Conservation (phyloP, 1,140 invertebrate species). For the Drosophila nebulosa region DNA sequence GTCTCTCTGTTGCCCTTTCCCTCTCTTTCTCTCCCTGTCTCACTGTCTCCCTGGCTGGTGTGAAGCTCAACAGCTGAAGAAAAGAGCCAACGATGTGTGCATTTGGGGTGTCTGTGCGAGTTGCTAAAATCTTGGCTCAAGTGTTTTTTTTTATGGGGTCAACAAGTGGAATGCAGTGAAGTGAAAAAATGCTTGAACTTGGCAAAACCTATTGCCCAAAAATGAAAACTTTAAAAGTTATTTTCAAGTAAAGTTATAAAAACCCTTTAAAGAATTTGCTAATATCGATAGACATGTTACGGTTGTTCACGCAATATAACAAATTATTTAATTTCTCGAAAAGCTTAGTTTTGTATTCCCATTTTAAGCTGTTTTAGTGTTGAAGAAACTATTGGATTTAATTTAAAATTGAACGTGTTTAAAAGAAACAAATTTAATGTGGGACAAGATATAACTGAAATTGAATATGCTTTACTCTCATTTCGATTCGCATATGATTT, state of each 20-base stretch:
- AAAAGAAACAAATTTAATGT: too few relatives aligned
- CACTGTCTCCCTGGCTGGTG: conserved; percentile 4
- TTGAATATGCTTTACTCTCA: neutral
- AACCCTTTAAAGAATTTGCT: neutral
- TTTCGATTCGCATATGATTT: neutral
- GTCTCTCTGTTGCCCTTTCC: neutral
- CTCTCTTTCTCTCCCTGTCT: neutral
- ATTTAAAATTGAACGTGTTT: too few relatives aligned
- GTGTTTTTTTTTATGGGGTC: neutral
- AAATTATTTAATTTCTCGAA: too few relatives aligned
- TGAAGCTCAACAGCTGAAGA: conserved; percentile 43
- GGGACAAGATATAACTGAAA: too few relatives aligned
- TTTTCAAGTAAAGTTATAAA: neutral
- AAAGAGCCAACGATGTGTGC: neutral
- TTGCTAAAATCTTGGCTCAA: neutral
- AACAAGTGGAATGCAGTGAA: neutral
- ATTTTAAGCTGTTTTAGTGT: too few relatives aligned
- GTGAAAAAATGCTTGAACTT: neutral
- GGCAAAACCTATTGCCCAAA: neutral
- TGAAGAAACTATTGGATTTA: too few relatives aligned
- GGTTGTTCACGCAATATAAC: too few relatives aligned
- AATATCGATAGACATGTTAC: too few relatives aligned
- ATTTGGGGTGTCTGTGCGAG: neutral
- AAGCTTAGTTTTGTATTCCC: too few relatives aligned
- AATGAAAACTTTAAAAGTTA: neutral